Base-by-base conservation (phyloP, 2,888 invertebrate species). In the Latrodectus elegans region DNA sequence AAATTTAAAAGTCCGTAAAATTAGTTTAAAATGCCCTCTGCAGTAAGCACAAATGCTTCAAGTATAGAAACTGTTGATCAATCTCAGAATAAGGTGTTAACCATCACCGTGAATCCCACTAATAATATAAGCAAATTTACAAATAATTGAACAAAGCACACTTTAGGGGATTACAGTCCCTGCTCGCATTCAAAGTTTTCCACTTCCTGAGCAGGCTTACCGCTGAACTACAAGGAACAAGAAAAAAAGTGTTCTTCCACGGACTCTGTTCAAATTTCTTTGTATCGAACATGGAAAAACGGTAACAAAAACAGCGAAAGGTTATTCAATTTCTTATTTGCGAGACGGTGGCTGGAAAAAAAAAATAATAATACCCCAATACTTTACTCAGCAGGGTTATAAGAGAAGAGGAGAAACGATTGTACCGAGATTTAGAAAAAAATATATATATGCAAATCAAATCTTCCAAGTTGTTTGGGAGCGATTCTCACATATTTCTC, bases 241-340 rank as follows among this genome's bases (percentile, higher is more conserved):
- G n/a, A 77, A 17, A 52, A n/a, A 74, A 53, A 81, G 73, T 64
- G n/a, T 51, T 22, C 49, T 12, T 60, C 60, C n/a, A 60, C 26
- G 55, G 14, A 60, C 70, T 79, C 71, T 68, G 55, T 64, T 60
- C 71, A 17, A 84, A 77, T 52, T 77, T 68, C 67, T 72, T 78
- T 74, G 77, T 84, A 77, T 77, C 60, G 77, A 78, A 65, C 75
- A 49, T 64, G 26, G 49, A 38, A 22, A 49, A n/a, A 65, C 17
- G 49, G 79, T 68, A 79, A 70, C 68, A 82, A 82, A 82, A 82
- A 72, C 64, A 65, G 52, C 72, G 74, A 15, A 71, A 55, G 53
- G 51, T 77, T 86, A 86, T 86, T 86, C 86, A 86, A 81, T 81
- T 86, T 64, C 81, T 76, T 86, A 86, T 86, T 86, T 86, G 76